These are phyloP conservation scores for Pelodiscus sinensis DNA, from an alignment of 2,113 vertebrate genomes.

Conservation along the genomic window DNA sequence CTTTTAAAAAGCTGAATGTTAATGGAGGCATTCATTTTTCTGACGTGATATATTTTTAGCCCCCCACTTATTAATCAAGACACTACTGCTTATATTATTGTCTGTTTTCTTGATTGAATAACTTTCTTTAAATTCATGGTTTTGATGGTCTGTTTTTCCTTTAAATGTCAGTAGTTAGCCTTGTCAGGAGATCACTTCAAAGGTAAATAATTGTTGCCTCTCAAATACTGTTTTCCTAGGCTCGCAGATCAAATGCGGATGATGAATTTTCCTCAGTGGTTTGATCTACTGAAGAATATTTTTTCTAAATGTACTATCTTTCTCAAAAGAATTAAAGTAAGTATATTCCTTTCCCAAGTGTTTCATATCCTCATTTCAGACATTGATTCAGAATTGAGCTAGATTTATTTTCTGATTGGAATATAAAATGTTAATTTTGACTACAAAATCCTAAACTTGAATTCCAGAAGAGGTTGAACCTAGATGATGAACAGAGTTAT, in stretches of 20 bases:
- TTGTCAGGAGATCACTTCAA: neutral
- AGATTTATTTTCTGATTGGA: neutral
- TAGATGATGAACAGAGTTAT: neutral
- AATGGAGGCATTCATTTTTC: neutral
- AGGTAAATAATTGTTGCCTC: neutral
- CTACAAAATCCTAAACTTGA: neutral
- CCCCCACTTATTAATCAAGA: neutral
- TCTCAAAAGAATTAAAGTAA: conserved; percentile 94
- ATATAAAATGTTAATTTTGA: conserved; percentile 14
- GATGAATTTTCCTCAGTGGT: conserved; percentile 97
- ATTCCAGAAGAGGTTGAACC: neutral
- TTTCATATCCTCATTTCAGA: neutral
- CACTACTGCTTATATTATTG: neutral
- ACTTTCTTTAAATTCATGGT: neutral
- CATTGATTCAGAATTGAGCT: neutral
- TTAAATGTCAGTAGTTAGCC: neutral
- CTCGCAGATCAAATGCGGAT: conserved; percentile 95
- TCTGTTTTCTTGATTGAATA: neutral
- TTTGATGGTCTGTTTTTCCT: neutral
- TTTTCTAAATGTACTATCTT: conserved; percentile 93
- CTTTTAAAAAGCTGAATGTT: neutral
- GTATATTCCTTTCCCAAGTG: neutral
- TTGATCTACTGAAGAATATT: conserved; percentile 89
- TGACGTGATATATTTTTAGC: neutral
- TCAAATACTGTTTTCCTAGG: conserved; percentile 70